Base-by-base conservation (phyloP, 2,113 vertebrate species). In the Nycticorax nycticorax region DNA sequence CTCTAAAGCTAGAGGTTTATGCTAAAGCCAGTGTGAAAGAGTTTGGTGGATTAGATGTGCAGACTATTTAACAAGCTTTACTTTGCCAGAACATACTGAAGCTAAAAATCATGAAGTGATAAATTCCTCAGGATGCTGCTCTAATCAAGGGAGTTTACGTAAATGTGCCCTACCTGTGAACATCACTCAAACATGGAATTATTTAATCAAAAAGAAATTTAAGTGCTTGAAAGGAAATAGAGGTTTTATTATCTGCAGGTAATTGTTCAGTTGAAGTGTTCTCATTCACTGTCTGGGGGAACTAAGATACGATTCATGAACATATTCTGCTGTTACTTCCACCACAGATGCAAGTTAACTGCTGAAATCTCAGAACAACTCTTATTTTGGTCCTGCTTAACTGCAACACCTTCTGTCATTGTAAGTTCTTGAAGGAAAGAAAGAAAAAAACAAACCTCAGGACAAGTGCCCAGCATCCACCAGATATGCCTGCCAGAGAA, bases 201-300 rank as follows among this genome's bases (percentile, higher is more conserved):
- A 81, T 64, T 94, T 93, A 92, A 96, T 89, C 87, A 89, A 95
- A 89, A 82, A 77, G 43, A 91, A 94, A 85, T 85, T 47, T 82
- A 78, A 82, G 81, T 72, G 48, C 66, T 59, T 89, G 80, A 89
- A 95, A 89, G 53, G 60, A 96, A 96, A 87, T 24, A 78, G 43
- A 81, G 64, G 24, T 30, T 95, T 89, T 95, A 62, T 95, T 62
- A 84, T 82, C 84, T 75, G 73, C 39, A 89, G 45, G 77, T 78
- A 94, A 78, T 89, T 87, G 52, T 60, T 93, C 41, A 47, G 52
- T 14, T 85, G 77, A 67, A 91, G 50, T 14, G 73, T 71, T 81
- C 88, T 87, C 0, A 0, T 63, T 89, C 56, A 23, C 32, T 63
- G 47, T 85, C 76, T 96, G 24, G 17, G 43, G 62, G 35, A 95